Evolutionary conservation across 1,140 invertebrate species (phyloP).

Genomic region (Drosophila equinoxialis): DNA sequence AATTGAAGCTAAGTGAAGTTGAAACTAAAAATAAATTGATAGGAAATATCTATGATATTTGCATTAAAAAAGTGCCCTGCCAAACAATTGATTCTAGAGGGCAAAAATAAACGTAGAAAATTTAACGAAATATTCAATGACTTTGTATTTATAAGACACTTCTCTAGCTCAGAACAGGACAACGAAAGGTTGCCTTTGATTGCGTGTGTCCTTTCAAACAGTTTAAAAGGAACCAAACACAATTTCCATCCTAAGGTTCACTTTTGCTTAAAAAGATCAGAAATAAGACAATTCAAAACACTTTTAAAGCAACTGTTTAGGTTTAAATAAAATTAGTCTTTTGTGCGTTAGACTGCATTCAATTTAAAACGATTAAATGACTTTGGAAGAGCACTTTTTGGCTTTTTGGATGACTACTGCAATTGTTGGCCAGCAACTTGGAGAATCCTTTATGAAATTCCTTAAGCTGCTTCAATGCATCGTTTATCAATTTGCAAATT

Average conservation of each 20-base stretch:
- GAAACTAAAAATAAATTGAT: neutral
- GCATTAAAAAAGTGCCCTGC: neutral
- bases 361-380: neutral
- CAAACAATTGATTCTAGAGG: neutral
- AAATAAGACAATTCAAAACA: too few species aligned
- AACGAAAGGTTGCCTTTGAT: too few species aligned
- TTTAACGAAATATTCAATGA: too few species aligned
- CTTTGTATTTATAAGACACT: too few species aligned
- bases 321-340: too few species aligned
- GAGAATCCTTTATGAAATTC: neutral
- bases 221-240: too few species aligned
- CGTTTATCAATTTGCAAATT: conserved; percentile 9
- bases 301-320: too few species aligned
- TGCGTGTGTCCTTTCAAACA: too few species aligned
- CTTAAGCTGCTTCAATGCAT: conserved; percentile 1
- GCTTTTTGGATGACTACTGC: neutral
- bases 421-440: conserved; percentile 1
- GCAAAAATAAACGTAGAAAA: too few species aligned
- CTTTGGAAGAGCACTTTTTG: neutral
- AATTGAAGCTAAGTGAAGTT: conserved; percentile 5
- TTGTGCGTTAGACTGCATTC: neutral
- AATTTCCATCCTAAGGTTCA: too few species aligned
- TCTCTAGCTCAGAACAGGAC: too few species aligned
- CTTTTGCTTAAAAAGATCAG: too few species aligned
- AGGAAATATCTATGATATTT: neutral